Base-by-base conservation (phyloP, 2,797 vertebrate species). In the Prunella strophiata region DNA sequence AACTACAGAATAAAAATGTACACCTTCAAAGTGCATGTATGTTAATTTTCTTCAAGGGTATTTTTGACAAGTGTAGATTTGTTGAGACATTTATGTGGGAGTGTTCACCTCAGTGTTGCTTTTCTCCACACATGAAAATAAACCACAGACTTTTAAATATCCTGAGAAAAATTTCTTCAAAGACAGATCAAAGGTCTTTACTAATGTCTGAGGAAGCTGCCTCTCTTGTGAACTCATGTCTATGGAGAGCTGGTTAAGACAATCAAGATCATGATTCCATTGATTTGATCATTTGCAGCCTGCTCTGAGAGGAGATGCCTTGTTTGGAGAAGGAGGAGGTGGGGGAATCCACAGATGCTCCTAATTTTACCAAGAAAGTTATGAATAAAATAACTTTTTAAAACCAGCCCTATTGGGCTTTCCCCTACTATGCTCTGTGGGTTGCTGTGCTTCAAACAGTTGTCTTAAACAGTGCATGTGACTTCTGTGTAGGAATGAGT, bases 91-190 rank as follows among this genome's bases (percentile, higher is more conserved):
- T 75, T 96, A 74, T 89, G 91, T 97, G 62, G 88, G 93, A 85
- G 86, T 80, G 75, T 96, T 93, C 17, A 13, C 66, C 82, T 91
- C 78, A 85, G 48, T 6, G 3, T 93, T 93, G 58, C 78, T 81
- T 88, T 96, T 91, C 71, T 73, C 72, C 74, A 75, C 79, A 94
- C 74, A 88, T 90, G 88, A 92, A 96, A 94, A 93, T 91, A 94
- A 96, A 93, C 95, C 95, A 93, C 91, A 97, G 55, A 10, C 87
- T 94, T 95, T 85, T 94, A 94, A 96, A 94, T 94, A 94, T 85
- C 87, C 89, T 97, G 96, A 93, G 95, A 96, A 96, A 94, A 90
- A 59, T 55, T 93, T 91, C 93, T 96, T 97, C 96, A 96, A 96
- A 94, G 94, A 47, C 77, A 97, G 95, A 97, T 97, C 95, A 97